A percentile compares a stretch with the other conserved stretches of the same genome.
Evolutionary conservation across 1,140 invertebrate genomes (phyloP).

Genomic region (Lasioglossum baleicum): DNA sequence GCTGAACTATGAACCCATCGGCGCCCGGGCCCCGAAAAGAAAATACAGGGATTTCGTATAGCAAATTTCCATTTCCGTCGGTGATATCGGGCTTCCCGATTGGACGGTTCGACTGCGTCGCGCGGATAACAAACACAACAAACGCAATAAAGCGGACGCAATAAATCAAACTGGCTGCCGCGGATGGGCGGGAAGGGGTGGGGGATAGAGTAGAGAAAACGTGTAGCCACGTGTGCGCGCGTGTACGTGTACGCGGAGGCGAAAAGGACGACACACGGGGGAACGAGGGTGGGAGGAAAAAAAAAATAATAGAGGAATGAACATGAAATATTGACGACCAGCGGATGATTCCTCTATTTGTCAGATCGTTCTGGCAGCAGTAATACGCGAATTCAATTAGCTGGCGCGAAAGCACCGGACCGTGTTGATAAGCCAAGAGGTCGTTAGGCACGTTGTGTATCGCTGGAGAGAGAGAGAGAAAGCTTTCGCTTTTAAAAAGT

Average conservation of each 20-base stretch:
- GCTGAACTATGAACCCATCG: not conserved
- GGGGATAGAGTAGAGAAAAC: too few species aligned
- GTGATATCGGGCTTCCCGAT: not conserved
- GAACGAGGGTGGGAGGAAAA: not conserved
- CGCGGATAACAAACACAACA: slow-evolving; percentile 1
- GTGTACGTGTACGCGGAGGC: too few species aligned
- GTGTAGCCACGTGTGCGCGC: not conserved
- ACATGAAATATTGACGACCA: slow-evolving; percentile 19
- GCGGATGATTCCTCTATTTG: slow-evolving; percentile 43
- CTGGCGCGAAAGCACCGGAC: slow-evolving; percentile 27
- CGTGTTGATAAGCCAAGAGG: slow-evolving; percentile 58
- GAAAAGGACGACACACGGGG: not conserved
- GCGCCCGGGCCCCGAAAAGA: not conserved
- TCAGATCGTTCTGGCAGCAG: slow-evolving; percentile 45
- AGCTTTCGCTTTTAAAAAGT: slow-evolving; percentile 47
- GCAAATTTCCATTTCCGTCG: slow-evolving; percentile 25
- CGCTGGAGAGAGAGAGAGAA: not conserved
- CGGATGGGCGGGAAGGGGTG: too few species aligned
- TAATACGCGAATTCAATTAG: slow-evolving; percentile 54
- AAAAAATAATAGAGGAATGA: not conserved
- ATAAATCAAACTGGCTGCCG: slow-evolving; percentile 1
- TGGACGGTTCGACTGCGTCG: not conserved
- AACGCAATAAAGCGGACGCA: slow-evolving; percentile 16
- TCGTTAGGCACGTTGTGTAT: slow-evolving; percentile 49
- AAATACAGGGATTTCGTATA: not conserved